Conservation (phyloP, 1,140 invertebrate species). For the Drosophila busckii region DNA sequence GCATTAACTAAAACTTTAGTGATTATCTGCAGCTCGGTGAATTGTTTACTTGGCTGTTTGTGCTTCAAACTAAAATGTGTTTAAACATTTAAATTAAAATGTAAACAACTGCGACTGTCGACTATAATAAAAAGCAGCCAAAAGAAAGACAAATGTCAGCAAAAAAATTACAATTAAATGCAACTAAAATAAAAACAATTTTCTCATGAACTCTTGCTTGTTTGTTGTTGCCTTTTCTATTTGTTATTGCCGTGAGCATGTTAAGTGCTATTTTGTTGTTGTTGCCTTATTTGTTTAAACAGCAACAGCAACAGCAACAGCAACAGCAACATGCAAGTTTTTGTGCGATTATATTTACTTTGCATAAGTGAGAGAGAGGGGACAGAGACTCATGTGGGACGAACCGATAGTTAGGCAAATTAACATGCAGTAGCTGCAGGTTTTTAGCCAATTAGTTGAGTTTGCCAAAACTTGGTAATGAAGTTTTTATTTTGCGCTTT, state of each 20-base stretch:
- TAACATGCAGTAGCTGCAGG: constrained; percentile 70
- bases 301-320: constrained; percentile 34
- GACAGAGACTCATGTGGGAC: constrained; percentile 23
- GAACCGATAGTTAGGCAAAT: constrained; percentile 50
- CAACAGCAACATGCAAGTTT: constrained; percentile 58
- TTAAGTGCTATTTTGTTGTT: constrained; percentile 41
- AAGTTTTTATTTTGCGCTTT: constrained; percentile 14
- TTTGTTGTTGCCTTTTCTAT: constrained; percentile 22
- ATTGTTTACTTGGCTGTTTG: constrained; percentile 58
- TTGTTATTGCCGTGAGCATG: constrained; percentile 26
- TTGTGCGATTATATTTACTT: constrained; percentile 42
- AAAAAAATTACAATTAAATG: constrained; percentile 50
- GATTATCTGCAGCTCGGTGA: constrained; percentile 27
- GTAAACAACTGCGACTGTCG: constrained; percentile 50
- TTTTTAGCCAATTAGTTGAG: constrained; percentile 68
- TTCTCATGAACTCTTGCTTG: constrained; percentile 61
- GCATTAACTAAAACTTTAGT: constrained; percentile 51
- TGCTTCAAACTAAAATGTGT: constrained; percentile 45
- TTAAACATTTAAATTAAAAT: constrained; percentile 67
- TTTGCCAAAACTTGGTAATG: constrained; percentile 43
- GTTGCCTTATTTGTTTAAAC: constrained; percentile 66
- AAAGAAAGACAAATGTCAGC: constrained; percentile 22
- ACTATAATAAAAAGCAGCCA: constrained; percentile 30
- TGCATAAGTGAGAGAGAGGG: constrained; percentile 1
- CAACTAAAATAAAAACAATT: constrained; percentile 50